Evolutionary conservation across 2,113 vertebrate genomes (phyloP), one percentile per base, ranked within the genome.

Genomic region (Coreoperca whiteheadi): DNA sequence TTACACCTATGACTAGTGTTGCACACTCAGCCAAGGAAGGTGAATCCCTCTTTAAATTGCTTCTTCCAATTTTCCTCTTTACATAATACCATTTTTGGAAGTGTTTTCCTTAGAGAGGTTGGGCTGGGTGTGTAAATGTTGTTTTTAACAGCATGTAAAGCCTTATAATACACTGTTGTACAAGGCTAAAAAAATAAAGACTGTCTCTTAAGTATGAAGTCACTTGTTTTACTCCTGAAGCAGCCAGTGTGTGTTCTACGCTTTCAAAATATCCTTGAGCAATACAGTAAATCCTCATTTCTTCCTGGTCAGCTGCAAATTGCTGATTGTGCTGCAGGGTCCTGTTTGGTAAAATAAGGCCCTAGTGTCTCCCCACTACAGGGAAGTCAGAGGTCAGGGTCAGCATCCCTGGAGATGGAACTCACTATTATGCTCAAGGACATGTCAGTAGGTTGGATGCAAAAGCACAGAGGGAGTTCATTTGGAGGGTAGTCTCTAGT

Each of bases 201-300:
- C n/a, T n/a, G n/a, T 43, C n/a, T 15, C 12, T 10, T 37, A 30
- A 12, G 2, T 59, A 56, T 21, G 4, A 37, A 66, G 39, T 15
- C 37, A n/a, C 9, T 25, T 11, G 16, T 30, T 61, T 67, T 23
- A 64, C 14, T 68, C 8, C 25, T 51, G 16, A 10, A 43, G 23
- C 46, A 20, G 51, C 30, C 3, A 25, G 32, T 43, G 28, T 39
- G 21, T 56, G 21, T 16, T 68, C 15, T 53, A 23, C n/a, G 9
- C 32, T 61, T 23, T 30, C 3, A 23, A 81, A 75, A 51, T 68
- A 32, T 61, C 30, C 46, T 37, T 70, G 41, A 68, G 54, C n/a
- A 57, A 12, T 9, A 32, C 11, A 37, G 21, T 32, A 10, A 20
- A 56, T 64, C 28, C 37, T 51, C 9, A 20, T 21, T 50, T 59